phyloP scores from a whole-genome alignment of 1,140 invertebrate genomes.

The Dreissena polymorpha region DNA sequence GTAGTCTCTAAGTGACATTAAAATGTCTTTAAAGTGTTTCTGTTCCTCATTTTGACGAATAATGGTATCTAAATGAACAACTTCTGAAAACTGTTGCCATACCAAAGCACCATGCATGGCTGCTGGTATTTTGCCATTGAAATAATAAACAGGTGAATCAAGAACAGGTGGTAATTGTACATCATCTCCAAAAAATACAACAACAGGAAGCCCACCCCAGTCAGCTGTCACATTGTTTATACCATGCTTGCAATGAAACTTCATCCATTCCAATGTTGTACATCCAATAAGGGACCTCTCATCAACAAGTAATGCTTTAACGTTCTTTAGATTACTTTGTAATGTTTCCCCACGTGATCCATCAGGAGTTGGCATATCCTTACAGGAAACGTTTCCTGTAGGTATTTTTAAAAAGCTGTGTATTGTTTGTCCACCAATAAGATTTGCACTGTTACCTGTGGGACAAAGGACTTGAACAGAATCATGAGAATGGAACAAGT shows the following conservation, averaged over 20 bases:
- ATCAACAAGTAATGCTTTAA: conserved; percentile 44
- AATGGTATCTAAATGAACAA: conserved; percentile 48
- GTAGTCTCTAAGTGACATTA: conserved; percentile 42
- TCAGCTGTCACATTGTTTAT: conserved; percentile 8
- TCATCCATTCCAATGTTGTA: conserved; percentile 50
- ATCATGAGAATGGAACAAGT: no score
- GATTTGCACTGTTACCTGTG: no score
- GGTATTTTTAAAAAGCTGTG: no score
- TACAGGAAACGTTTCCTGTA: no score
- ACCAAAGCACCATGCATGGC: conserved; percentile 55
- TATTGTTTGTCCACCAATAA: no score
- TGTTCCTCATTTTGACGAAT: conserved; percentile 43
- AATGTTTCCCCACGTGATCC: not conserved
- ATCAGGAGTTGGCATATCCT: no score
- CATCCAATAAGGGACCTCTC: conserved; percentile 50
- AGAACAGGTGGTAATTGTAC: conserved; percentile 60
- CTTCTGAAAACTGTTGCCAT: conserved; percentile 46
- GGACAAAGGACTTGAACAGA: no score
- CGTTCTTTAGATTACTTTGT: conserved; percentile 6
- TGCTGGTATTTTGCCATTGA: conserved; percentile 14
- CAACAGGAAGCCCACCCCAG: conserved; percentile 23
- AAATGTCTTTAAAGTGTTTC: conserved; percentile 36
- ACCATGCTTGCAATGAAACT: conserved; percentile 45
- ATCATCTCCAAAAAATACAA: conserved; percentile 61
- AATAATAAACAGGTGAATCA: conserved; percentile 55